Evolutionary conservation across 1,140 invertebrate species (phyloP).

Genomic region (Dreissena polymorpha): DNA sequence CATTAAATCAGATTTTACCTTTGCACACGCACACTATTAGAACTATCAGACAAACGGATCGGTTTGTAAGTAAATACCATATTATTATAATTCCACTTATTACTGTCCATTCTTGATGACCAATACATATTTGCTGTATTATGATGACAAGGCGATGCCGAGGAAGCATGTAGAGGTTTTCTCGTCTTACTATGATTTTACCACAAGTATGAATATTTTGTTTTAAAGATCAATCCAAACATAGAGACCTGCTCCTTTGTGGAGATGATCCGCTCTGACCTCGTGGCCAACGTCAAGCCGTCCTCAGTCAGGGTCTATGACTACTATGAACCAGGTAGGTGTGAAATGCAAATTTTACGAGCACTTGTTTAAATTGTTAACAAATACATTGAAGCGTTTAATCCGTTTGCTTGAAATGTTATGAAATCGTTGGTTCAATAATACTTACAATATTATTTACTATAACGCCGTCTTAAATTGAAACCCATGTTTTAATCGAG

Average conservation of each 20-base stretch:
- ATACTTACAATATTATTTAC: too few species aligned
- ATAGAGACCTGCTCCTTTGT: neutral
- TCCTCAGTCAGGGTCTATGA: conserved; percentile 43
- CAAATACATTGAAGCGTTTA: neutral
- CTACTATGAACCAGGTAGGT: conserved; percentile 51
- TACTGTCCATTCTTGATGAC: neutral
- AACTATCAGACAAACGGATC: too few species aligned
- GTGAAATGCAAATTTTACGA: too few species aligned
- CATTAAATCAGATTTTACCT: too few species aligned
- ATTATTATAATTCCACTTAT: neutral
- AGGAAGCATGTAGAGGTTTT: neutral
- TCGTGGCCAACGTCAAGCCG: conserved; percentile 39
- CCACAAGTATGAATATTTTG: neutral
- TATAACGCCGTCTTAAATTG: neutral
- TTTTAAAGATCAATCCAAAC: neutral
- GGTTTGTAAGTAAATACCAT: too few species aligned
- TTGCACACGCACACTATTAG: too few species aligned
- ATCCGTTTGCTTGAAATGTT: neutral
- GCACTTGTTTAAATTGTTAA: neutral
- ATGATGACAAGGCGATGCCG: neutral
- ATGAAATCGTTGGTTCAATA: neutral
- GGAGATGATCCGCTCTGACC: conserved; percentile 6
- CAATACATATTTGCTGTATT: neutral
- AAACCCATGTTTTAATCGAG: too few species aligned
- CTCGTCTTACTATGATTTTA: neutral